A percentile compares a stretch with the other conserved stretches of the same genome.
Conservation (phyloP, 1,140 invertebrate species). For the Orius insidiosus region DNA sequence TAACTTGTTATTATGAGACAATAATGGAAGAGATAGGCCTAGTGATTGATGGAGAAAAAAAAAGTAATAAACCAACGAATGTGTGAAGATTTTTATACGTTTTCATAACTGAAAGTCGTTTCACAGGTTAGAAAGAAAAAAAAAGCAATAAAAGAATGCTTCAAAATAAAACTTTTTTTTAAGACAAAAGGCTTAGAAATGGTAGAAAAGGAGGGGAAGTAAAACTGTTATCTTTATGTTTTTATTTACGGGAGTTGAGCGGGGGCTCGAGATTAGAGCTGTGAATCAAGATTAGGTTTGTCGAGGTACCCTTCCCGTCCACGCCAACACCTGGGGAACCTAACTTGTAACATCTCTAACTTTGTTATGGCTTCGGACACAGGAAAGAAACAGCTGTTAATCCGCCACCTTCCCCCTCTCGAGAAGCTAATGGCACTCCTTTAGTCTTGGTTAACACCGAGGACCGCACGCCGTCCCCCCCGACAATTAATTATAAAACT, state of each 20-base stretch:
- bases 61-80: too few relatives aligned
- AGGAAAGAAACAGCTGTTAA: conserved; percentile 9
- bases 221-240: conserved; percentile 2
- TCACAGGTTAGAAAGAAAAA: too few relatives aligned
- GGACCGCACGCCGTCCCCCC: conserved; percentile 5
- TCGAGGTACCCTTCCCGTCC: background rate
- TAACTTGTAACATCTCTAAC: conserved; percentile 9
- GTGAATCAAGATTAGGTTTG: conserved; percentile 9
- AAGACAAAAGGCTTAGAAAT: too few relatives aligned
- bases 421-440: background rate
- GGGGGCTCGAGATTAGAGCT: conserved; percentile 5
- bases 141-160: too few relatives aligned
- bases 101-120: too few relatives aligned
- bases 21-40: too few relatives aligned
- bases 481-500: conserved; percentile 9
- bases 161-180: too few relatives aligned
- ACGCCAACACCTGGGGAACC: too few relatives aligned
- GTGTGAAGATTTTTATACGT: too few relatives aligned
- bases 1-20: too few relatives aligned
- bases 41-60: too few relatives aligned
- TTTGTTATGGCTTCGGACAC: conserved; percentile 4
- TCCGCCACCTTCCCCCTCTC: background rate
- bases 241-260: conserved; percentile 6
- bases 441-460: conserved; percentile 4
- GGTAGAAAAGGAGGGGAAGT: too few relatives aligned